phyloP scores from a whole-genome alignment of 92 coral and sea anemone genomes.

The Plumapathes pennacea region DNA sequence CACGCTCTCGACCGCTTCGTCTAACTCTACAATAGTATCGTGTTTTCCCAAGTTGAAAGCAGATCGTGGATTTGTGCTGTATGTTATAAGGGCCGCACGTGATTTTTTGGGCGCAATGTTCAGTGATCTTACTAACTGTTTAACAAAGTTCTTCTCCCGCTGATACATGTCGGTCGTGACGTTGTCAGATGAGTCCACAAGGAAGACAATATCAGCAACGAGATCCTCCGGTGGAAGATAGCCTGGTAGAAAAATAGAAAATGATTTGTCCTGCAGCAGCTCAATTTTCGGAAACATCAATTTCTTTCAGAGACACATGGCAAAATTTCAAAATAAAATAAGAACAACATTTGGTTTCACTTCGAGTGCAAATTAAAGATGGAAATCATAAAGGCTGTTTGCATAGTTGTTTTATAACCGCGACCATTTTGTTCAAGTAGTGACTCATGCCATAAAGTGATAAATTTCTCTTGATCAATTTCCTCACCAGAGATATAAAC shows the following conservation, averaged over 20 bases:
- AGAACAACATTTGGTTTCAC: too few relatives aligned
- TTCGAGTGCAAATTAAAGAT: too few relatives aligned
- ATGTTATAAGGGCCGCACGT: conserved; percentile 50
- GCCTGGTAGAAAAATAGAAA: conserved; percentile 1
- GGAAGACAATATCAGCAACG: conserved; percentile 55
- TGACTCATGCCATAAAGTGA: too few relatives aligned
- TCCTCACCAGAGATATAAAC: too few relatives aligned
- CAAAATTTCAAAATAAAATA: too few relatives aligned
- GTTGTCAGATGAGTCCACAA: conserved; percentile 64
- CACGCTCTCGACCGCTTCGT: conserved; percentile 31
- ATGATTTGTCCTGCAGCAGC: too few relatives aligned
- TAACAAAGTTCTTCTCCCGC: conserved; percentile 57
- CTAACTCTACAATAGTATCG: conserved; percentile 13
- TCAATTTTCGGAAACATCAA: too few relatives aligned
- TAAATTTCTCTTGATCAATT: too few relatives aligned
- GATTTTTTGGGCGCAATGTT: conserved; percentile 37
- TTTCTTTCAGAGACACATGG: too few relatives aligned
- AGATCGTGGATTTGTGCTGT: conserved; percentile 32
- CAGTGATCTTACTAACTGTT: conserved; percentile 33
- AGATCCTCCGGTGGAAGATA: neutral
- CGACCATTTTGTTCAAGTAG: too few relatives aligned
- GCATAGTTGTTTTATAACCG: too few relatives aligned
- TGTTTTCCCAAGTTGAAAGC: conserved; percentile 19
- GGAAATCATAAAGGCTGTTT: too few relatives aligned
- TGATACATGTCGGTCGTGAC: conserved; percentile 35